Conservation (phyloP, 2,797 vertebrate genomes). For the Coreius guichenoti region DNA sequence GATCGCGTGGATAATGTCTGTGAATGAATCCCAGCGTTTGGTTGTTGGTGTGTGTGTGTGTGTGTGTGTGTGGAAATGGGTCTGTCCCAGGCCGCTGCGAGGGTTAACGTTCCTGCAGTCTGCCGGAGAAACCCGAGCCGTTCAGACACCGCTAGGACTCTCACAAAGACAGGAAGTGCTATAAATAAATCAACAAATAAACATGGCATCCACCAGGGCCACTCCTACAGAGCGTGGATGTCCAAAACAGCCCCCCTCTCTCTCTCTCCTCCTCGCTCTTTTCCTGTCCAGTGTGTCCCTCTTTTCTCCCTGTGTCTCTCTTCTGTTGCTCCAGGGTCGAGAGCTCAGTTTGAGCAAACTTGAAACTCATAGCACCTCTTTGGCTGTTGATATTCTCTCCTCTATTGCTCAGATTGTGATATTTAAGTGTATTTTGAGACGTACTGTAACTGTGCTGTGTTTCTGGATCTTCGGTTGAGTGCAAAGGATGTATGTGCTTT, state of each 20-base stretch:
- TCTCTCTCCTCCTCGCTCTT: neutral
- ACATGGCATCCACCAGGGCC: constrained; percentile 50
- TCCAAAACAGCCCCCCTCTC: neutral
- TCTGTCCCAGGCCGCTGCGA: neutral
- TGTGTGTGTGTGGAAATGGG: neutral
- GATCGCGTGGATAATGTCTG: neutral
- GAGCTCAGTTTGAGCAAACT: neutral
- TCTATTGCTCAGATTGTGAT: neutral
- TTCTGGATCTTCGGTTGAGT: neutral
- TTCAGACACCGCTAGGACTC: constrained; percentile 34
- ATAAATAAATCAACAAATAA: constrained; percentile 78
- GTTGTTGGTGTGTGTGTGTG: neutral
- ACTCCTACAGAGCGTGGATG: constrained; percentile 45
- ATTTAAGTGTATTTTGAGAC: neutral
- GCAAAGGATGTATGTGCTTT: neutral
- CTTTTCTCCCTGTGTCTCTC: neutral
- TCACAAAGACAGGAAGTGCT: constrained; percentile 81
- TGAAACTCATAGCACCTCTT: neutral
- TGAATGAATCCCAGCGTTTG: neutral
- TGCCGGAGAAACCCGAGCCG: constrained; percentile 62
- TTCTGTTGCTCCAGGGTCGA: neutral
- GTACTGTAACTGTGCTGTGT: neutral
- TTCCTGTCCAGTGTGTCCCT: constrained; percentile 35
- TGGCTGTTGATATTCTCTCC: neutral
- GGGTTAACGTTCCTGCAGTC: constrained; percentile 21